phyloP scores from a whole-genome alignment of 2,797 vertebrate genomes.

The Microchirus variegatus region DNA sequence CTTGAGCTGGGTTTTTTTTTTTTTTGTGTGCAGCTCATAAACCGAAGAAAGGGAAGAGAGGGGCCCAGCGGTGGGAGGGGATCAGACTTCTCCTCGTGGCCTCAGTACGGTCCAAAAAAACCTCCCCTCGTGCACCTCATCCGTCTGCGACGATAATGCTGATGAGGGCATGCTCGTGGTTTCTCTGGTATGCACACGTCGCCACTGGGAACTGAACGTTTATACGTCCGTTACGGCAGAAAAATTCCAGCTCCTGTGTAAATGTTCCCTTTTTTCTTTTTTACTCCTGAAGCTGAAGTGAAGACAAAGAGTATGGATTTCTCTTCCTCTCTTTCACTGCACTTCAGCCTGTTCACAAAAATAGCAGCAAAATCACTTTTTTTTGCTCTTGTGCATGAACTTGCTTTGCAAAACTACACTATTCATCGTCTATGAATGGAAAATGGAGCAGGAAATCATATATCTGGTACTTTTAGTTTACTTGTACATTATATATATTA shows the following conservation, averaged over 20 bases:
- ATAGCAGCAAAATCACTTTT: background rate
- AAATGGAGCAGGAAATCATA: too few relatives aligned
- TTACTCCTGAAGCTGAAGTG: background rate
- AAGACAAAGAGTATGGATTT: constrained; percentile 13
- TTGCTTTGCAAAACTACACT: too few relatives aligned
- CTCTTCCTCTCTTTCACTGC: constrained; percentile 6
- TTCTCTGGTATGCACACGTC: constrained; percentile 67
- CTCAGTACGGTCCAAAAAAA: constrained; percentile 40
- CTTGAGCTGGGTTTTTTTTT: constrained; percentile 70
- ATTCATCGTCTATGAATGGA: too few relatives aligned
- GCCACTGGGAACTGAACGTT: constrained; percentile 44
- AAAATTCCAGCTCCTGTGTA: constrained; percentile 8
- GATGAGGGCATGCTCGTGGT: constrained; percentile 59
- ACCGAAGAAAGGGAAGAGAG: constrained; percentile 59
- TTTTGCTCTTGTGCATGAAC: too few relatives aligned
- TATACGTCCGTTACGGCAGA: constrained; percentile 18
- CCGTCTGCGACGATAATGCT: constrained; percentile 70
- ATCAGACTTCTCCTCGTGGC: constrained; percentile 48
- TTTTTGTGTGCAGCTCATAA: constrained; percentile 74
- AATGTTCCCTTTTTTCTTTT: constrained; percentile 3
- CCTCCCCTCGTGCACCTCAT: constrained; percentile 60
- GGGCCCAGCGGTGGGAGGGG: constrained; percentile 64
- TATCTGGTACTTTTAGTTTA: too few relatives aligned
- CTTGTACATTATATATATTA: too few relatives aligned
- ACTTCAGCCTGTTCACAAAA: constrained; percentile 3